Evolutionary conservation across 2,888 invertebrate genomes (phyloP).

Genomic region (Pammene fasciana): DNA sequence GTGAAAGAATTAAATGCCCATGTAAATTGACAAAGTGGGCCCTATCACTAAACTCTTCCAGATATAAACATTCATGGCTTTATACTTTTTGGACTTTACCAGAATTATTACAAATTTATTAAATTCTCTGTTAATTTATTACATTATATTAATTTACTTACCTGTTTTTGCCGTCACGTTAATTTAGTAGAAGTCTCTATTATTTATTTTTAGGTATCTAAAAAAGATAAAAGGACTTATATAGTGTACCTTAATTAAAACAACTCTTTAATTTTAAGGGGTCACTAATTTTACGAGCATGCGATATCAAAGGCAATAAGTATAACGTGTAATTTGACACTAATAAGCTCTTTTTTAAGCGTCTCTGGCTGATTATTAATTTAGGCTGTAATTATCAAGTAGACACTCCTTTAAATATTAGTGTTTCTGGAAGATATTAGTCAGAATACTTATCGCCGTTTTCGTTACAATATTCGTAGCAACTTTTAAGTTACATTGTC

Average conservation of each 20-base stretch:
- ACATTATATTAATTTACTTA: too few species aligned
- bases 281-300: constrained; percentile 4
- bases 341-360: background rate
- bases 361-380: background rate
- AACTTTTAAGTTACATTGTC: background rate
- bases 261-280: background rate
- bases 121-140: too few species aligned
- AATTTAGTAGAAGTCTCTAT: background rate
- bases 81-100: too few species aligned
- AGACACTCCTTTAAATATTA: constrained; percentile 6
- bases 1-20: too few species aligned
- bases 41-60: too few species aligned
- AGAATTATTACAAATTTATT: too few species aligned
- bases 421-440: background rate
- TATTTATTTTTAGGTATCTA: background rate
- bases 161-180: background rate
- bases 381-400: constrained; percentile 5
- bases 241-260: too few species aligned
- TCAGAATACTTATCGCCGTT: background rate
- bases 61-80: too few species aligned
- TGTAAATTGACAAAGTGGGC: too few species aligned
- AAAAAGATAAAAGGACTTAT: too few species aligned
- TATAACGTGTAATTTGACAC: constrained; percentile 6
- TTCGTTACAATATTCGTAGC: background rate
- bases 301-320: constrained; percentile 12